Evolutionary conservation across 2,888 invertebrate genomes (phyloP), one percentile per base, ranked within the genome.

Genomic region (Linyphia triangularis): DNA sequence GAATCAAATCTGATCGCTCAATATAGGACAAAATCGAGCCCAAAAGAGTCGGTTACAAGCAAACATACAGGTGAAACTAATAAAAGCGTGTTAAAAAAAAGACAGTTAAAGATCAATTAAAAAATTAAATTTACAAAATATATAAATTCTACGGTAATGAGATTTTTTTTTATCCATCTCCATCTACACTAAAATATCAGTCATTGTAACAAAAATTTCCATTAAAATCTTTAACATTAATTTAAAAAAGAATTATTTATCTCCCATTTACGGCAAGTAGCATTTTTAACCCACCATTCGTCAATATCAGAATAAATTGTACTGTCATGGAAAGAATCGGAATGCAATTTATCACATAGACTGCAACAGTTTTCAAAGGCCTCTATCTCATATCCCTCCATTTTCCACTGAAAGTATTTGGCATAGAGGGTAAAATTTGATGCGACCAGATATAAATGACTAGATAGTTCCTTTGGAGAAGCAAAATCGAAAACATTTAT

Each of bases 401-500:
- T 92, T 63, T 92, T 88, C 90, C 90, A 90, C 9, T 77, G 63
- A 30, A 85, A 85, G 30, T 86, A 89, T 13, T 59, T 26, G 2
- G 88, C 37, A 75, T 73, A 90, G 9, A 90, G 40, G 24, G 81
- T 22, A 9, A 73, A 85, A 33, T 88, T 78, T 0, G 88, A 65
- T 0, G 88, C 69, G n/a, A 90, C 88, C 10, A 24, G 19, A 22
- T 61, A 37, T 43, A 90, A 75, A 37, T 88, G 88, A 69, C 43
- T 70, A 19, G 88, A 65, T 6, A 90, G 75, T 16, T 75, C 67
- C 77, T 85, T 69, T 1, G 81, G 72, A 43, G 88, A 81, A 19
- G 4, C 7, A 70, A 88, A 90, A 7, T 86, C 67, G 22, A 88
- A 26, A 5, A 78, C 92, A 90, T 93, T 92, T 40, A 93, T 93